A percentile compares a stretch with the other conserved stretches of the same genome.
These are phyloP conservation scores for Poeciliopsis turrubarensis DNA, from an alignment of 2,113 vertebrate genomes.

Conservation along the genomic window DNA sequence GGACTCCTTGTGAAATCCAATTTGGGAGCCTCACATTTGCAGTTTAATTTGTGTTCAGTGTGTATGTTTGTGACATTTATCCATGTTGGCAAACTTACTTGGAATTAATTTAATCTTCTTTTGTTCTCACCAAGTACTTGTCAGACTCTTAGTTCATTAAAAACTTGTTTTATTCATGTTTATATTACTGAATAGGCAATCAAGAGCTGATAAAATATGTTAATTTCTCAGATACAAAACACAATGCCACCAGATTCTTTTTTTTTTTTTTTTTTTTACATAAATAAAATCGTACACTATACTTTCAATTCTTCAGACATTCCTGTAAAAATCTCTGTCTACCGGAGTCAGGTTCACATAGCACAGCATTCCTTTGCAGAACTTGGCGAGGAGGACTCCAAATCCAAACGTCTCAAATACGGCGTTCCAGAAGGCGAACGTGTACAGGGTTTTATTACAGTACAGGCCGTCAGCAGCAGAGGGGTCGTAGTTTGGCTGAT, in stretches of 20 bases:
- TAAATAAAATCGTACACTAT: not conserved
- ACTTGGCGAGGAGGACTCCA: accelerated
- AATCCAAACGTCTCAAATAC: not conserved
- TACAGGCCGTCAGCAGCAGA: constrained; percentile 37
- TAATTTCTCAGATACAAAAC: not conserved
- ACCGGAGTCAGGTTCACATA: constrained; percentile 5
- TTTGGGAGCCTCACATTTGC: no score
- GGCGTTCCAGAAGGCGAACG: constrained; percentile 67
- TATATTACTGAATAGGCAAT: not conserved
- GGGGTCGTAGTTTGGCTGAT: constrained; percentile 68
- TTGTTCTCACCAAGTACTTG: no score
- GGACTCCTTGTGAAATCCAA: no score
- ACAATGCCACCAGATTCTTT: not conserved
- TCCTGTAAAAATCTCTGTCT: not conserved
- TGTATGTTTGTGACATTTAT: no score
- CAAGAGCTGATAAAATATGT: not conserved
- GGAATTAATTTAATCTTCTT: no score
- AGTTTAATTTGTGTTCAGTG: no score
- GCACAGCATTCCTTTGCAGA: constrained; percentile 13
- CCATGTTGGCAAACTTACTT: no score
- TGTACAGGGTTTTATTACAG: constrained; percentile 70
- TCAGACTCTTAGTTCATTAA: not conserved
- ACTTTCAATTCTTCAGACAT: not conserved
- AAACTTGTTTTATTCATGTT: not conserved
- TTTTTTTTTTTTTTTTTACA: not conserved